Evolutionary conservation across 2,888 invertebrate species (phyloP).

Genomic region (Patella ulyssiponensis): DNA sequence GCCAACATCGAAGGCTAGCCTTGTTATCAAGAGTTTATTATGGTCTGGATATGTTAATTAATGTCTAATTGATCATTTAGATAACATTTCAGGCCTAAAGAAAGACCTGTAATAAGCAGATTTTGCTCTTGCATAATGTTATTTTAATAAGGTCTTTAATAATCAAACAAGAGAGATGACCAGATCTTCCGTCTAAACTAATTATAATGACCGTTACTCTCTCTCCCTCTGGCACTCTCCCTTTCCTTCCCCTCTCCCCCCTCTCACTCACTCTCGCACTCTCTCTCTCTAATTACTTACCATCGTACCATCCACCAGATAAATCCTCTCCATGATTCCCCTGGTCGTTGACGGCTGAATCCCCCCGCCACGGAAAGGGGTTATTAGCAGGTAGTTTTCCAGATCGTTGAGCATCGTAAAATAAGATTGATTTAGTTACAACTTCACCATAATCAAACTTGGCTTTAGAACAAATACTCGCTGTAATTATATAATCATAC

Average conservation of each 20-base stretch:
- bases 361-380: slow-evolving; percentile 64
- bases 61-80: no score
- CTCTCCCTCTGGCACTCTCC: background rate
- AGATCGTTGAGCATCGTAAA: slow-evolving; percentile 68
- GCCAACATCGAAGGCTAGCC: no score
- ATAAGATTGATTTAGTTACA: slow-evolving; percentile 61
- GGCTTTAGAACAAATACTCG: slow-evolving; percentile 30
- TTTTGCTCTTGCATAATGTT: no score
- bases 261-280: no score
- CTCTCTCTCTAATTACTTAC: slow-evolving; percentile 41
- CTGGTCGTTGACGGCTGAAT: slow-evolving; percentile 63
- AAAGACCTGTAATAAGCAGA: no score
- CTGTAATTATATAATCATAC: slow-evolving; percentile 16
- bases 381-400: slow-evolving; percentile 64
- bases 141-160: no score
- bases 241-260: no score
- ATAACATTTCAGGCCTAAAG: no score
- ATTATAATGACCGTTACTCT: background rate
- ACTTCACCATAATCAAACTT: slow-evolving; percentile 57
- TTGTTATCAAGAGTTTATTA: no score
- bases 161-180: no score
- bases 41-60: no score
- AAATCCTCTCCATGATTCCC: slow-evolving; percentile 64
- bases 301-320: slow-evolving; percentile 69
- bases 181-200: background rate